Conservation (phyloP, 2,888 invertebrate species). For the Trilocha varians region DNA sequence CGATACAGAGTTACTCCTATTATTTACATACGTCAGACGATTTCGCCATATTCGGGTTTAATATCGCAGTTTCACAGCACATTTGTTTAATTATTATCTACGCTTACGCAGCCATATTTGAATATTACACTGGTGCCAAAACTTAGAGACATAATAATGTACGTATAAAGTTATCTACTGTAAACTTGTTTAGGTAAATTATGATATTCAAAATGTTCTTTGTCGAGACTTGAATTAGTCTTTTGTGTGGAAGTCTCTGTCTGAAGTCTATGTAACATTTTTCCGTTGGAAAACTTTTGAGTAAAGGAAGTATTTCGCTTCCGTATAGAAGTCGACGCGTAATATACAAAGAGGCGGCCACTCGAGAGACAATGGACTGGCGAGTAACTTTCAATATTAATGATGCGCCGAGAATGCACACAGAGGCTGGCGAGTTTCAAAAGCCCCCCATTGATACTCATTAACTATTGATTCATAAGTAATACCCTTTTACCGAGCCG, state of each 20-base stretch:
- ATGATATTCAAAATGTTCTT: not conserved
- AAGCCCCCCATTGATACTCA: slow-evolving; percentile 68
- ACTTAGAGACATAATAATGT: not conserved
- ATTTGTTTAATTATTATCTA: slow-evolving; percentile 29
- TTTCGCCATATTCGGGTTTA: not conserved
- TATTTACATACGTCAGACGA: not conserved
- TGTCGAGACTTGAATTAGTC: not conserved
- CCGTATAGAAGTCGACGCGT: slow-evolving; percentile 42
- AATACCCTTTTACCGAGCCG: slow-evolving; percentile 62
- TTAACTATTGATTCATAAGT: slow-evolving; percentile 73
- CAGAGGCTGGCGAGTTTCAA: slow-evolving; percentile 55
- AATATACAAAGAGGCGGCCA: slow-evolving; percentile 60
- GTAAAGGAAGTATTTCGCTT: slow-evolving; percentile 60
- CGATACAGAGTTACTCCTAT: not conserved
- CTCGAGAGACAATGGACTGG: slow-evolving; percentile 59
- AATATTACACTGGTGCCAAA: not conserved
- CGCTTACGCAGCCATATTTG: slow-evolving; percentile 26
- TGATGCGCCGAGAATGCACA: slow-evolving; percentile 66
- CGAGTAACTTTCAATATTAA: slow-evolving; percentile 68
- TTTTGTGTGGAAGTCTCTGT: not conserved
- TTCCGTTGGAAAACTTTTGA: slow-evolving; percentile 45
- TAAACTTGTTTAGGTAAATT: not conserved
- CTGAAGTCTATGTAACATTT: slow-evolving; percentile 32
- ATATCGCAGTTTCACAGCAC: slow-evolving; percentile 15
- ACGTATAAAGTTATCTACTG: not conserved